A percentile compares a stretch with the other conserved stretches of the same genome.
phyloP scores from a whole-genome alignment of 2,888 invertebrate genomes.

The Myopa testacea region DNA sequence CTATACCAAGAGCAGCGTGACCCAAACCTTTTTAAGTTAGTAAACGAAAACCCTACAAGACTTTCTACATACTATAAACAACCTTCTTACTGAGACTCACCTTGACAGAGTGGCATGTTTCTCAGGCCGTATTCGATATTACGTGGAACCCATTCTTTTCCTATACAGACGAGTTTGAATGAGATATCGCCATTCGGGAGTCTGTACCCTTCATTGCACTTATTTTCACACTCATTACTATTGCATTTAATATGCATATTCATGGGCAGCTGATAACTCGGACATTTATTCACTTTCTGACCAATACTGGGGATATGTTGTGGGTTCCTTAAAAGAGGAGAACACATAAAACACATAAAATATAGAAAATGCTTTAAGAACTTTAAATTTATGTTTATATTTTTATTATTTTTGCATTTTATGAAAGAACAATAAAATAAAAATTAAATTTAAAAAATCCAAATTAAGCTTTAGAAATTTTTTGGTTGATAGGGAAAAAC shows the following conservation, averaged over 20 bases:
- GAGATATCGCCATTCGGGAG: constrained; percentile 55
- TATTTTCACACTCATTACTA: constrained; percentile 57
- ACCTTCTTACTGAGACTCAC: constrained; percentile 71
- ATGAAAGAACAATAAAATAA: too few species aligned
- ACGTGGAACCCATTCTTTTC: constrained; percentile 61
- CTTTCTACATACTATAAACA: too few species aligned
- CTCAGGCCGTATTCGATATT: constrained; percentile 57
- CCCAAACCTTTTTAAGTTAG: too few species aligned
- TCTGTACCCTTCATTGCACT: constrained; percentile 55
- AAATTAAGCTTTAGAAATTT: too few species aligned
- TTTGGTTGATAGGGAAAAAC: too few species aligned
- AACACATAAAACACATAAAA: not conserved
- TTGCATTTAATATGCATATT: constrained; percentile 58
- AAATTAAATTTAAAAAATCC: too few species aligned
- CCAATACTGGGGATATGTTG: not conserved
- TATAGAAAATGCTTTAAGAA: not conserved
- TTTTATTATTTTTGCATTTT: too few species aligned
- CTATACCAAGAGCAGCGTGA: too few species aligned
- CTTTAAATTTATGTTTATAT: too few species aligned
- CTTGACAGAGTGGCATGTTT: constrained; percentile 74
- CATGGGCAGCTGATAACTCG: constrained; percentile 52
- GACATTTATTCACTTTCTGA: constrained; percentile 52
- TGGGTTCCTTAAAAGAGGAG: not conserved
- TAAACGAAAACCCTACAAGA: too few species aligned
- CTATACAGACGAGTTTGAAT: constrained; percentile 59